Evolutionary conservation across 2,797 vertebrate genomes (phyloP), one percentile per base, ranked within the genome.

Genomic region (Hippopotamyrus pictus): DNA sequence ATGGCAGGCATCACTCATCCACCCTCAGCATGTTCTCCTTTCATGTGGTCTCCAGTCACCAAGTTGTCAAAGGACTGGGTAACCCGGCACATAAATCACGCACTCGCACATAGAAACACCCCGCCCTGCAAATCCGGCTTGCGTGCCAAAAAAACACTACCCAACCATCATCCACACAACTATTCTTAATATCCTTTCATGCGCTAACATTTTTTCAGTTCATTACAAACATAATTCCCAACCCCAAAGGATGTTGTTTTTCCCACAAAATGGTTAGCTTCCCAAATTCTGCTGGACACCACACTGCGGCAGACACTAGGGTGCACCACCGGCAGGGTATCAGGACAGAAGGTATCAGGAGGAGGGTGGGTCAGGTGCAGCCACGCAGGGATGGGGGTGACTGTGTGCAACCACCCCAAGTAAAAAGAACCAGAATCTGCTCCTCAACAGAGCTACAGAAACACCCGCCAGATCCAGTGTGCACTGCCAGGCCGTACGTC

Each of bases 101-200:
- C 85, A 48, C 83, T 11, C 76, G 22, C 79, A 65, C 62, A n/a
- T 51, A 89, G 86, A 54, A 89, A 88, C 44, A 57, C 53, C 89
- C 86, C 87, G 33, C 93, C 92, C 91, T 92, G 90, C 59, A 41
- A 62, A 87, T 89, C 65, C 85, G 25, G 33, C 5, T 7, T 22
- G 5, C 12, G 44, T 8, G 44, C 1, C 17, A 44, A 41, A 44
- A 79, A 37, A 73, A 41, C 19, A 37, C n/a, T 12, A 0, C 88
- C 88, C 88, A 53, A 54, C 89, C 89, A 54, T 46, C 91, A 90
- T 62, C 91, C 91, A 89, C 83, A 85, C 73, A 90, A 62, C 53
- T 25, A 85, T 89, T 48, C 73, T 88, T 79, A 48, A 89, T 57
- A 89, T 88, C 86, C 90, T 88, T 22, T 59, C 33, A 57, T 0